Percentiles rank a stretch among this genome's conserved stretches.
phyloP scores from a whole-genome alignment of 2,113 vertebrate genomes.

The Entomyzon cyanotis region DNA sequence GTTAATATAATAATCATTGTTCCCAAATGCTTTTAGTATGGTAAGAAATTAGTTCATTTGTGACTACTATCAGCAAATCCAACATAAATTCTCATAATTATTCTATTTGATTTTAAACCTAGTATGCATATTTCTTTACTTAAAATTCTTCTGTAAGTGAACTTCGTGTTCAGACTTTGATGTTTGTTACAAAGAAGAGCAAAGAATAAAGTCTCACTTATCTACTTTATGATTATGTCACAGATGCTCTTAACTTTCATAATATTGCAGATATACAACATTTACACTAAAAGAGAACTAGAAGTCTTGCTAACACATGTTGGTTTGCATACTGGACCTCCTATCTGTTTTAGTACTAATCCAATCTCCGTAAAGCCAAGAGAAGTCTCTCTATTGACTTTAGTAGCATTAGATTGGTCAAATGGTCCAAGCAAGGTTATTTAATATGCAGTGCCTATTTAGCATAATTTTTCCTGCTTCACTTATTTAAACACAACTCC shows the following conservation, averaged over 20 bases:
- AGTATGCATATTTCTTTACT: neutral
- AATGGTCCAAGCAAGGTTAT: neutral
- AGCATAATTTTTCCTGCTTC: neutral
- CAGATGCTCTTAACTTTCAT: neutral
- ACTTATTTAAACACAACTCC: neutral
- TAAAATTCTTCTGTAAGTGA: neutral
- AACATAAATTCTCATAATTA: neutral
- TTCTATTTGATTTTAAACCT: neutral
- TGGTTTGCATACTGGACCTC: neutral
- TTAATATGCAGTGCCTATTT: neutral
- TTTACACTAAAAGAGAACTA: neutral
- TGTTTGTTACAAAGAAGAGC: neutral
- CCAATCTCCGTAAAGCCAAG: conserved; percentile 9
- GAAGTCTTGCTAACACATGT: neutral
- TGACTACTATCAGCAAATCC: neutral
- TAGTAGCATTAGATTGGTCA: neutral
- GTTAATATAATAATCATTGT: neutral
- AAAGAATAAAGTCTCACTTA: neutral
- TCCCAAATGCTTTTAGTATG: neutral
- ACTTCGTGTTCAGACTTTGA: neutral
- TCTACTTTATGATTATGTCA: neutral
- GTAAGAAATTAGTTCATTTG: neutral
- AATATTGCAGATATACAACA: neutral
- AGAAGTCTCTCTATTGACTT: neutral
- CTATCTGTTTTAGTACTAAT: neutral